phyloP scores from a whole-genome alignment of 2,888 invertebrate species.

The Caradrina clavipalpis region DNA sequence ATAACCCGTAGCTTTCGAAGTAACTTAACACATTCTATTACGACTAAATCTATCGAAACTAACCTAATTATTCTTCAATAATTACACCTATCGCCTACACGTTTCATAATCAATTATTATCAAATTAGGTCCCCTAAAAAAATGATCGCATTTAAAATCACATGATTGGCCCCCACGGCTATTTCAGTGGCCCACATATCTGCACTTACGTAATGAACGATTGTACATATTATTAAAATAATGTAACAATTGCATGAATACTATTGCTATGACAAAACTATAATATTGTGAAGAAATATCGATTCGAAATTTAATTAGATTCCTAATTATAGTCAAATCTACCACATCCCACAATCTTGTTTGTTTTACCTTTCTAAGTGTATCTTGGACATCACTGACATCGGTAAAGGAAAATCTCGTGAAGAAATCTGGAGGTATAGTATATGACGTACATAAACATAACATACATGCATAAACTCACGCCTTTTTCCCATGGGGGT shows the following conservation, averaged over 20 bases:
- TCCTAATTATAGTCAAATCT: too few species aligned
- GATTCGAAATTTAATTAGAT: too few species aligned
- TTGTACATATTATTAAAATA: constrained; percentile 46
- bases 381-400: too few species aligned
- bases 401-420: too few species aligned
- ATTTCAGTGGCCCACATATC: constrained; percentile 53
- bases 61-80: constrained; percentile 19
- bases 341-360: too few species aligned
- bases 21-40: not conserved
- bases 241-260: constrained; percentile 49
- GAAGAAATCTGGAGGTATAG: too few species aligned
- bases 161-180: constrained; percentile 41
- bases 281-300: too few species aligned
- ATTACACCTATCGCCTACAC: constrained; percentile 20
- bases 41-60: not conserved
- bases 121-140: constrained; percentile 35
- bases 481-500: too few species aligned
- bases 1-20: too few species aligned
- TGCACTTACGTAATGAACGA: constrained; percentile 44
- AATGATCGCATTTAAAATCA: constrained; percentile 23
- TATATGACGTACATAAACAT: too few species aligned
- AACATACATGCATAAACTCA: too few species aligned
- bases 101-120: constrained; percentile 34
- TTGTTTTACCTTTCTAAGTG: too few species aligned
- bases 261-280: constrained; percentile 29